phyloP scores from a whole-genome alignment of 2,888 invertebrate species.

The Tetramorium bicarinatum region DNA sequence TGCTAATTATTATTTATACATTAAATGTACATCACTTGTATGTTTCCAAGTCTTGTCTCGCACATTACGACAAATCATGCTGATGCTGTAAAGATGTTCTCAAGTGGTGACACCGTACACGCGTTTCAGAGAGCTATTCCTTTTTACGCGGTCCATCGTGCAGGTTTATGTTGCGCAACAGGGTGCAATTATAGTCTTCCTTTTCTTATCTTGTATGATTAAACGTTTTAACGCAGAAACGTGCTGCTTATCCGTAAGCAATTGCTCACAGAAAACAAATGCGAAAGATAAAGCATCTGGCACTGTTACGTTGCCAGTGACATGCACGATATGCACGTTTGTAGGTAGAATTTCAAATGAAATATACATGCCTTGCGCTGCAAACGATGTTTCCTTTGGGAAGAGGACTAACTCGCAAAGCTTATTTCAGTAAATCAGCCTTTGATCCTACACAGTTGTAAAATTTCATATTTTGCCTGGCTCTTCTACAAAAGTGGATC shows the following conservation, averaged over 20 bases:
- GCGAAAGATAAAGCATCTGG: constrained; percentile 3
- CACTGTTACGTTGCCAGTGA: background rate
- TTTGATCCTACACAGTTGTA: background rate
- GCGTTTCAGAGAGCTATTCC: background rate
- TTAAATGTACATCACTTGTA: background rate
- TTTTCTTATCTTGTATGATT: background rate
- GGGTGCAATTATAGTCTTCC: background rate
- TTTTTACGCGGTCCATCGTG: background rate
- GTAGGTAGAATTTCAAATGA: constrained; percentile 19
- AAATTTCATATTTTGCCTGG: background rate
- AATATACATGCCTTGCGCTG: background rate
- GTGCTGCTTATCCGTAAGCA: background rate
- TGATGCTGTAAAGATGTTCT: background rate
- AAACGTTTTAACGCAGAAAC: background rate
- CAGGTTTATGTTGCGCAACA: background rate
- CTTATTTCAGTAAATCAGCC: background rate
- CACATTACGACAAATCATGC: background rate
- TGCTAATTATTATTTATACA: background rate
- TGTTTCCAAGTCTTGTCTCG: background rate
- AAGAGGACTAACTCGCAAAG: background rate
- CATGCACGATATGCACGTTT: background rate
- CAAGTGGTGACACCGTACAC: background rate
- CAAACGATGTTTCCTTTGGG: background rate
- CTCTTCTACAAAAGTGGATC: background rate
- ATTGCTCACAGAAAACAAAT: background rate